Evolutionary conservation across 1,140 invertebrate species (phyloP).

Genomic region (Nephotettix cincticeps): DNA sequence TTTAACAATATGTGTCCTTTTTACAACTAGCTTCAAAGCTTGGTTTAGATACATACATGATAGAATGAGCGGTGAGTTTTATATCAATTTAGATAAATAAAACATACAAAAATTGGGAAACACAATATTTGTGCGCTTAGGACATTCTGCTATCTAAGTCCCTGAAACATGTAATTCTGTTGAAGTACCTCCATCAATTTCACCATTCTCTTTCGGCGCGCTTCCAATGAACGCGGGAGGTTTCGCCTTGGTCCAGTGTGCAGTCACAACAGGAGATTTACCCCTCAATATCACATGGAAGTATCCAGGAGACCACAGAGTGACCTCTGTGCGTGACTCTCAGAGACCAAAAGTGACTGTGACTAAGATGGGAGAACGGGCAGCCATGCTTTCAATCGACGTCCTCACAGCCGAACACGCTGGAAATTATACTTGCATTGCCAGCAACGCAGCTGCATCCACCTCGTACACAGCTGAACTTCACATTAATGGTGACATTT

Average conservation of each 20-base stretch:
- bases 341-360: constrained; percentile 45
- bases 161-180: neutral
- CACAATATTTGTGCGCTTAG: too few species aligned
- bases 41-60: too few species aligned
- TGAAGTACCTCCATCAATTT: constrained; percentile 61
- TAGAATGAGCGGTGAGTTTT: too few species aligned
- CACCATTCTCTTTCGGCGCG: constrained; percentile 60
- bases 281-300: constrained; percentile 38
- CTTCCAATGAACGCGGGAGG: constrained; percentile 60
- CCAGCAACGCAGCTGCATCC: constrained; percentile 35
- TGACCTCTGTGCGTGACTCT: constrained; percentile 43
- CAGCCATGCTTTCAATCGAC: constrained; percentile 64
- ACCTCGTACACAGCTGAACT: constrained; percentile 37
- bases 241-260: constrained; percentile 48
- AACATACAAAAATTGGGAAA: too few species aligned
- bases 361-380: constrained; percentile 58
- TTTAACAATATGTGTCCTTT: too few species aligned
- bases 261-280: constrained; percentile 48
- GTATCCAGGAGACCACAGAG: constrained; percentile 48
- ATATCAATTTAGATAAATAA: too few species aligned
- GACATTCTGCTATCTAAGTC: too few species aligned
- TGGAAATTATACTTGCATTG: constrained; percentile 41
- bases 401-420: constrained; percentile 57
- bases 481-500: constrained; percentile 43
- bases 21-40: too few species aligned